Conservation (phyloP, 2,888 invertebrate species). For the Eugnorisma glareosa region DNA sequence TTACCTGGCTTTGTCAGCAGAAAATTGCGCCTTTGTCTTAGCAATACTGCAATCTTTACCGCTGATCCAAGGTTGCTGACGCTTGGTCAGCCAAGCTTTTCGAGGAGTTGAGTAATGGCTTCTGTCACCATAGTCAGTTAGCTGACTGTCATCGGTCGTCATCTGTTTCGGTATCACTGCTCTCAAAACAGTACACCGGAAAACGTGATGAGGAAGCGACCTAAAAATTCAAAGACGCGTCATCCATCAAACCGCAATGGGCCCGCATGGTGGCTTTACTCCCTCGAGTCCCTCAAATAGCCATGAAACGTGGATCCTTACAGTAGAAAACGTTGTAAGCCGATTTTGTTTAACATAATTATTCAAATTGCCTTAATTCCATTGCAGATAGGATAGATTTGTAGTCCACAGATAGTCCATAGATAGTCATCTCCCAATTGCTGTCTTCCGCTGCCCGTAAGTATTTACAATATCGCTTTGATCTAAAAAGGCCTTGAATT, state of each 20-base stretch:
- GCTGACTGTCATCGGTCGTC: background rate
- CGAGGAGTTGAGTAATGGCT: conserved; percentile 39
- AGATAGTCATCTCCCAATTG: conserved; percentile 9
- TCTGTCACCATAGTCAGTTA: conserved; percentile 21
- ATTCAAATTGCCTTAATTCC: background rate
- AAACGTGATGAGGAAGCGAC: background rate
- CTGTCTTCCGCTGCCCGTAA: conserved; percentile 10
- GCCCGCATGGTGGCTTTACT: background rate
- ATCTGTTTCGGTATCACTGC: background rate
- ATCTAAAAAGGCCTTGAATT: conserved; percentile 9
- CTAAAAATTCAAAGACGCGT: background rate
- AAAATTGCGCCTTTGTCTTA: conserved; percentile 65
- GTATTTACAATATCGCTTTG: background rate
- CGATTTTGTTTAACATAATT: background rate
- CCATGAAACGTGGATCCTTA: background rate
- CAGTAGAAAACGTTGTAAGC: background rate
- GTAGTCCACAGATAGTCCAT: background rate
- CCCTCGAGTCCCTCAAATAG: background rate
- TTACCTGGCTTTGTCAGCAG: conserved; percentile 34
- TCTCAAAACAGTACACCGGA: background rate
- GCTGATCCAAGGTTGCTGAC: conserved; percentile 65
- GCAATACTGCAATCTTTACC: conserved; percentile 36
- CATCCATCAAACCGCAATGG: background rate
- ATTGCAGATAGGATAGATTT: background rate
- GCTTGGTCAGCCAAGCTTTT: conserved; percentile 71